phyloP scores from a whole-genome alignment of 2,113 vertebrate species.

The Neogale vison region DNA sequence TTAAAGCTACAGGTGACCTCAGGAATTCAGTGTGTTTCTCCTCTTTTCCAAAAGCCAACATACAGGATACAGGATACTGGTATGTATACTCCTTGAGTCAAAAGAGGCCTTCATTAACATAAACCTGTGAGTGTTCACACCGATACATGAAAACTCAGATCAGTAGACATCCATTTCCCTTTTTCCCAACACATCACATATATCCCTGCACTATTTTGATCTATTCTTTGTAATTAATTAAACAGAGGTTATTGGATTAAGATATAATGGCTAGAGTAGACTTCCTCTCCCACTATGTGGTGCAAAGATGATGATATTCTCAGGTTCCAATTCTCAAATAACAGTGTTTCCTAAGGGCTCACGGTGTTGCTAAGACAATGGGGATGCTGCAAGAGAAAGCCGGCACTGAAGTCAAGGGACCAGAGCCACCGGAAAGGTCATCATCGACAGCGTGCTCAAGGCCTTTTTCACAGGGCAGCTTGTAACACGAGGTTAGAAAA shows the following conservation, averaged over 20 bases:
- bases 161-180: conserved; percentile 48
- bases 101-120: conserved; percentile 67
- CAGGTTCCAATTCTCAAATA: neutral
- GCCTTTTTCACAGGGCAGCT: neutral
- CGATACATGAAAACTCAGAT: conserved; percentile 63
- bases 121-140: conserved; percentile 50
- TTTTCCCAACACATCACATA: conserved; percentile 44
- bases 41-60: conserved; percentile 55
- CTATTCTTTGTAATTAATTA: neutral
- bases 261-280: conserved; percentile 6
- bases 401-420: conserved; percentile 43
- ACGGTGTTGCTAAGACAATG: conserved; percentile 56
- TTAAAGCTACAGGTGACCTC: neutral
- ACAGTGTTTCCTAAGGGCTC: conserved; percentile 28
- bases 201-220: neutral
- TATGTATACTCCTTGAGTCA: conserved; percentile 50
- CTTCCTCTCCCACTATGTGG: conserved; percentile 21
- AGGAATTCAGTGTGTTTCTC: conserved; percentile 1
- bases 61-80: neutral
- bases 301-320: conserved; percentile 17
- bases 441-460: conserved; percentile 42
- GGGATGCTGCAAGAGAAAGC: neutral
- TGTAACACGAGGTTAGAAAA: neutral
- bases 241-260: conserved; percentile 1
- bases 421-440: neutral